Percentiles rank a stretch among this genome's conserved stretches.
These are phyloP conservation scores for Scophthalmus maximus DNA, from an alignment of 2,113 vertebrate species.

Conservation along the genomic window DNA sequence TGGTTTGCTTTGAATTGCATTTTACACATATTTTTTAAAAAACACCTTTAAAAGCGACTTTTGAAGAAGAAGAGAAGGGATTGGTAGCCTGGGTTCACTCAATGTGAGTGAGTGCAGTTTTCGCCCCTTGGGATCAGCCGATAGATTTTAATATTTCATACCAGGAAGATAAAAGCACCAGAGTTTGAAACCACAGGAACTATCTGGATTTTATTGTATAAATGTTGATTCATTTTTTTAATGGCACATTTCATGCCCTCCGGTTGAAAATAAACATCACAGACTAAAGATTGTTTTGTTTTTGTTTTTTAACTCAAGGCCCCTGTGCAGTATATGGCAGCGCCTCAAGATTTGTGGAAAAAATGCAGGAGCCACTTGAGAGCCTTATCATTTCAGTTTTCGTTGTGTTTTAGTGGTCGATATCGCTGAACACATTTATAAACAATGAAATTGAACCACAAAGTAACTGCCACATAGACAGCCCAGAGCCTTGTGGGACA, in stretches of 20 bases:
- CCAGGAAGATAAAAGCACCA: background rate
- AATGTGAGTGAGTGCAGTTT: no score
- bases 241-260: no score
- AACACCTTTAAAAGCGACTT: background rate
- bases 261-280: background rate
- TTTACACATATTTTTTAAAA: background rate
- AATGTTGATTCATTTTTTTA: no score
- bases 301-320: no score
- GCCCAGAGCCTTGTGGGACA: background rate
- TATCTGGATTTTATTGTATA: no score
- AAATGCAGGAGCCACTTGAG: background rate
- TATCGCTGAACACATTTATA: background rate
- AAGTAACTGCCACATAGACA: conserved; percentile 7
- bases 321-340: background rate
- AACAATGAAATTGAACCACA: conserved; percentile 7
- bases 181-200: no score
- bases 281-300: no score
- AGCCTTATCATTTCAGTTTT: background rate
- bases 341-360: background rate
- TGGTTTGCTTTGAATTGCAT: background rate
- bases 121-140: no score
- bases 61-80: no score
- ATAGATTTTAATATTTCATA: background rate
- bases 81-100: no score
- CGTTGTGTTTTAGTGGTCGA: conserved; percentile 1